Evolutionary conservation across 2,888 invertebrate species (phyloP).

Genomic region (Chalcosyrphus nemorum): DNA sequence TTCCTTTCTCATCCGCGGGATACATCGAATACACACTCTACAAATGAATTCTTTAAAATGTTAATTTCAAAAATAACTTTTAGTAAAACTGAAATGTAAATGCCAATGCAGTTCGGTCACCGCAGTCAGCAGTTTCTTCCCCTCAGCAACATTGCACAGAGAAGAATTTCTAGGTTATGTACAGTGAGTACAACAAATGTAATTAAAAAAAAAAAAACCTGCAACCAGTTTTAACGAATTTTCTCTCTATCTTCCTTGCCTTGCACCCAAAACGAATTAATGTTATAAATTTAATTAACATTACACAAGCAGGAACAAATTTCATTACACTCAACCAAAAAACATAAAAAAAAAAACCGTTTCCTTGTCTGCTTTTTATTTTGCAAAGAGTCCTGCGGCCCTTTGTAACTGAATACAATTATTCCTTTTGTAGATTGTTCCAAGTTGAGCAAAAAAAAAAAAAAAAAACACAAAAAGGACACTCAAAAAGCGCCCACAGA

Average conservation of each 20-base stretch:
- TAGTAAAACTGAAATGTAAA: background rate
- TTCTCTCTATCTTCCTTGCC: background rate
- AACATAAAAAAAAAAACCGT: background rate
- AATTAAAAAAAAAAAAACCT: constrained; percentile 29
- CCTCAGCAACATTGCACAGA: no score
- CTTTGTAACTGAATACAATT: background rate
- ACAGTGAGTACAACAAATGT: constrained; percentile 6
- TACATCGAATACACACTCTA: no score
- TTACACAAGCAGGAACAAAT: background rate
- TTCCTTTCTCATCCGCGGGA: no score
- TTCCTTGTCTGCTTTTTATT: background rate
- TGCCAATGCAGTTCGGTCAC: background rate
- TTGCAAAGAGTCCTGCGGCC: background rate
- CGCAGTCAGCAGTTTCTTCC: background rate
- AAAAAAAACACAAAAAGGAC: no score
- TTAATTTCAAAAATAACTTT: background rate
- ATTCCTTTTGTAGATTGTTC: background rate
- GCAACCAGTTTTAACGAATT: background rate
- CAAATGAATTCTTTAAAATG: background rate
- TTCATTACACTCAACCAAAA: background rate
- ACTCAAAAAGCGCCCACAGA: background rate
- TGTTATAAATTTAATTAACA: constrained; percentile 34
- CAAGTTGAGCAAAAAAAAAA: no score
- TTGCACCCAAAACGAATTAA: background rate
- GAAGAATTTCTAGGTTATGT: background rate